Percentiles rank a stretch among this genome's conserved stretches.
Conservation (phyloP, 2,113 vertebrate genomes). For the Pipra filicauda region DNA sequence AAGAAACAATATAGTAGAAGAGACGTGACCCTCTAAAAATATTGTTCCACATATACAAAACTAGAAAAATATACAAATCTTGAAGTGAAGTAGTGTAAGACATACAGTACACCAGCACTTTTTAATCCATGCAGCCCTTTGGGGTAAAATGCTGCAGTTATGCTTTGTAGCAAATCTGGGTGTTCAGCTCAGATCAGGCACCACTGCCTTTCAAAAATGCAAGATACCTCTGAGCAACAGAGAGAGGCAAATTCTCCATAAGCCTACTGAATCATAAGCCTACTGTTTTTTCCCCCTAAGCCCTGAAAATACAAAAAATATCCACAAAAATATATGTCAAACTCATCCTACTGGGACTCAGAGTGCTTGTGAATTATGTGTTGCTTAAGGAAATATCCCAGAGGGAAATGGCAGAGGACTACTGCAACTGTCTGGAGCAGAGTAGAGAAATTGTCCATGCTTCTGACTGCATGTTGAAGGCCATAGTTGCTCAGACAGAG, state of each 20-base stretch:
- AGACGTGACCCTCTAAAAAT: neutral
- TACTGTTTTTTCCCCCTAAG: neutral
- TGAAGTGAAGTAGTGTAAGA: neutral
- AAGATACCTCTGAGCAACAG: neutral
- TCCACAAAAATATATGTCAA: neutral
- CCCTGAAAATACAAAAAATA: neutral
- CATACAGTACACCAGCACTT: neutral
- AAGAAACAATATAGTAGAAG: neutral
- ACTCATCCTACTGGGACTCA: neutral
- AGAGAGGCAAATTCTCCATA: neutral
- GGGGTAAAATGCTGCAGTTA: neutral
- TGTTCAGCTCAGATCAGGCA: neutral
- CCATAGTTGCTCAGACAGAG: neutral
- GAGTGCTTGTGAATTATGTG: neutral
- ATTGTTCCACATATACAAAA: neutral
- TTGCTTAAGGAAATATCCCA: neutral
- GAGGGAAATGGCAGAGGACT: neutral
- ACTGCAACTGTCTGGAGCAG: neutral
- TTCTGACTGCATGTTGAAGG: neutral
- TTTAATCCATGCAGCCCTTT: neutral
- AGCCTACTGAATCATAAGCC: neutral
- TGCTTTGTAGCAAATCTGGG: neutral
- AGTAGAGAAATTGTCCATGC: neutral
- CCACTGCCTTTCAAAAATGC: neutral
- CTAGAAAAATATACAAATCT: neutral